Evolutionary conservation across 2,797 vertebrate species (phyloP), one percentile per base, ranked within the genome.

Genomic region (Tokudaia muenninki): DNA sequence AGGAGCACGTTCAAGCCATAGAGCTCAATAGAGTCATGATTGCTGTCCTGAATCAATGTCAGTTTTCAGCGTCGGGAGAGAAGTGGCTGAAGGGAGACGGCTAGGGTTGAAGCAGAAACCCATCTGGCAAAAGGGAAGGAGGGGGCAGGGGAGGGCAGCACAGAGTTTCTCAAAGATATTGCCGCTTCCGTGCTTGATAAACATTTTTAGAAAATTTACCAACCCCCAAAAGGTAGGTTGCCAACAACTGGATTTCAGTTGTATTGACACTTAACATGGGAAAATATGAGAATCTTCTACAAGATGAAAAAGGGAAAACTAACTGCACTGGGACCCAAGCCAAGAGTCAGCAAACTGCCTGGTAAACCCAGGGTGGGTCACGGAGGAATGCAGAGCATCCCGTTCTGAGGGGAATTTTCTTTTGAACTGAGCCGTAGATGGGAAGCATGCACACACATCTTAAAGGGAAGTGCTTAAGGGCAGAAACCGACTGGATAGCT

Each of bases 301-400:
- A 34, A 80, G 52, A 95, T 87, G 86, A 88, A 80, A 94, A 97
- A 75, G 78, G 67, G 87, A 82, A 96, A 93, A 14, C 79, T 70
- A 89, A 67, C 91, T 50, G 7, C 70, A 16, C 95, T 94, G 95
- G 97, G 97, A 95, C 67, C 63, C 52, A 82, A 92, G 97, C 95
- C 96, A 97, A 87, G 92, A 50, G 52, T 79, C 86, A 80, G 63
- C 78, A 63, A 94, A 86, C 94, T 90, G 63, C 80, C 81, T 4
- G 87, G 29, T 92, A 95, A 97, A 59, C 37, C 52, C 63, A 44
- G 92, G 92, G 94, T 92, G 94, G 97, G 92, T 83, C 61, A 74
- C 63, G 55, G 41, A 86, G 93, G 97, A 96, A 95, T 97, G 88
- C 34, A 19, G 95, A 83, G 67, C 63, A 87, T 96, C 97, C 78